Base-by-base conservation (phyloP, 2,888 invertebrate species). In the Tenthredo notha region DNA sequence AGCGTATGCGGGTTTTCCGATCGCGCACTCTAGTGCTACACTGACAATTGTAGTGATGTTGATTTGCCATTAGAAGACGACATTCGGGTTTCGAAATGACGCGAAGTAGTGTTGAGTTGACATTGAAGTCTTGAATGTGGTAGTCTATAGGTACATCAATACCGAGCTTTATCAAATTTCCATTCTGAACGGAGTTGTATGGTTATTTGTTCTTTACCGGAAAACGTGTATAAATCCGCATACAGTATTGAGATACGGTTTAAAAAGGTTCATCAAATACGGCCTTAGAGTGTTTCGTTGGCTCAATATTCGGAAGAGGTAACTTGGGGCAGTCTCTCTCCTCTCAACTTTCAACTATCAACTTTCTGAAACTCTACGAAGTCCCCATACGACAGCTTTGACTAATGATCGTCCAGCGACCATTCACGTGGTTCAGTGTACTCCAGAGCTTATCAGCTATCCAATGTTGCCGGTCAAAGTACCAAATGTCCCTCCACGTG, bases 351-450 rank as follows among this genome's bases (percentile, higher is more conserved):
- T 58, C 37, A 50, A 40, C 61, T 80, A 33, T 77, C 77, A 77
- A 50, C 77, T 29, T 40, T 74, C 43, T 77, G 37, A 65, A 61
- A 40, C 29, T 67, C 70, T 67, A 47, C 67, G 33, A 77, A 54
- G 77, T 54, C 54, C 47, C 50, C 33, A 74, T 43, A 74, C 61
- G 83, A 83, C 83, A 83, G 65, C 67, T 83, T n/a, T 83, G 83
- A 83, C 40, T 83, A 83, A 83, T 83, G 83, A 83, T 70, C 47
- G 33, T 47, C 61, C 65, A n/a, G 12, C 50, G 50, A 54, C 80
- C 80, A 80, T 80, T 80, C 58, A 40, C 61, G 33, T 40, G n/a
- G 80, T 58, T 40, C 80, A 40, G 40, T 21, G 61, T 80, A 61
- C 37, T 80, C 3, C 25, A 58, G 37, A 80, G 21, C 58, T 80